Evolutionary conservation across 2,113 vertebrate genomes (phyloP).

Genomic region (Leptobrachium ailaonicum): DNA sequence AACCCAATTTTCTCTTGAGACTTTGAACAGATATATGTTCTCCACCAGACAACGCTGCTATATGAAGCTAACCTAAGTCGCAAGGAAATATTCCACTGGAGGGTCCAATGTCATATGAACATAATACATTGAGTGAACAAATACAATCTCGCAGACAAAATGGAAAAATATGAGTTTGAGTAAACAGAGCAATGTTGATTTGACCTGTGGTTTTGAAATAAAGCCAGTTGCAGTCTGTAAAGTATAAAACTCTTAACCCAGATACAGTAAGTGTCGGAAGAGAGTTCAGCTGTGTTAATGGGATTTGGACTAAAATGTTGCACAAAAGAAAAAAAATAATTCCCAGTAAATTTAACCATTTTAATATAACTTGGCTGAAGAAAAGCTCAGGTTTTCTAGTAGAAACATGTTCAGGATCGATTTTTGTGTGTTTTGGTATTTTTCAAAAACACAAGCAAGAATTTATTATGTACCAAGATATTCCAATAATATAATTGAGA

Average conservation of each 20-base stretch:
- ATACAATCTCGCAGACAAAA: neutral
- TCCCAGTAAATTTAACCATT: neutral
- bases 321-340: neutral
- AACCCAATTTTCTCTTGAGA: no score
- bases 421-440: no score
- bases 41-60: no score
- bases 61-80: no score
- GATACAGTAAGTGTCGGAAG: neutral
- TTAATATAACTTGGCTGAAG: no score
- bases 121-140: neutral
- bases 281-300: neutral
- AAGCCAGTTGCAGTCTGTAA: neutral
- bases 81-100: neutral
- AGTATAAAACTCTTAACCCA: neutral
- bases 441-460: no score
- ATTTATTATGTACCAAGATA: no score
- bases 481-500: no score
- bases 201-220: neutral
- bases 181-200: neutral
- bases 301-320: neutral
- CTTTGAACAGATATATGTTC: no score
- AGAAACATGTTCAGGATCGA: no score
- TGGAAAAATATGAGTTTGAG: neutral
- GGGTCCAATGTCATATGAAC: neutral
- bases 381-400: no score